Conservation (phyloP, 2,113 vertebrate genomes). For the Picathartes gymnocephalus region DNA sequence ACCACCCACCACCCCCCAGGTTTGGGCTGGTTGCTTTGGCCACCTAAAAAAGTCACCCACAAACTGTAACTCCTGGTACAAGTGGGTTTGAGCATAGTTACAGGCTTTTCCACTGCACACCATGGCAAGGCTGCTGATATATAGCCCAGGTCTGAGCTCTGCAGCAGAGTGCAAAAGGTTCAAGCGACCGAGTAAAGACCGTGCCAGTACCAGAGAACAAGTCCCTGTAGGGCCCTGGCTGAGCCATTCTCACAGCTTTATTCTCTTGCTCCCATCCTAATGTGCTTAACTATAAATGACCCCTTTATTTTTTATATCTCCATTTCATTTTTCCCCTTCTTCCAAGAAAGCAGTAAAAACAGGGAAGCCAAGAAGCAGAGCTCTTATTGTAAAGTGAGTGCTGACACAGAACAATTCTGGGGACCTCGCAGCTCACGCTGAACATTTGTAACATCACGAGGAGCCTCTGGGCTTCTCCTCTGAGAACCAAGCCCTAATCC, state of each 20-base stretch:
- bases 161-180: slow-evolving; percentile 12
- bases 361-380: background rate
- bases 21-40: background rate
- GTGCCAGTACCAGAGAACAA: background rate
- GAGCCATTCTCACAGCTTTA: background rate
- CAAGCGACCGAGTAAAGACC: slow-evolving; percentile 17
- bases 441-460: background rate
- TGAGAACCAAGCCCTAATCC: background rate
- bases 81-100: background rate
- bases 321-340: slow-evolving; percentile 26
- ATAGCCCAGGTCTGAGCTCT: background rate
- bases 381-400: slow-evolving; percentile 2
- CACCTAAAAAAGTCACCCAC: background rate
- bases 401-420: background rate
- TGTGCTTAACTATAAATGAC: slow-evolving; percentile 45
- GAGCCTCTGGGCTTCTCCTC: background rate
- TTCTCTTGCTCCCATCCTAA: background rate
- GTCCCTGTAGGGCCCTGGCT: background rate
- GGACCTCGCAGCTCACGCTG: background rate
- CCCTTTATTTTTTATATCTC: slow-evolving; percentile 47
- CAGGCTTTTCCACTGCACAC: background rate
- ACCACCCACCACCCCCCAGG: background rate
- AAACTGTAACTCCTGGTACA: background rate
- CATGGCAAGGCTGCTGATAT: background rate
- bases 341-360: background rate